Evolutionary conservation across 2,113 vertebrate species (phyloP), one percentile per base, ranked within the genome.

Genomic region (Columba janthina): DNA sequence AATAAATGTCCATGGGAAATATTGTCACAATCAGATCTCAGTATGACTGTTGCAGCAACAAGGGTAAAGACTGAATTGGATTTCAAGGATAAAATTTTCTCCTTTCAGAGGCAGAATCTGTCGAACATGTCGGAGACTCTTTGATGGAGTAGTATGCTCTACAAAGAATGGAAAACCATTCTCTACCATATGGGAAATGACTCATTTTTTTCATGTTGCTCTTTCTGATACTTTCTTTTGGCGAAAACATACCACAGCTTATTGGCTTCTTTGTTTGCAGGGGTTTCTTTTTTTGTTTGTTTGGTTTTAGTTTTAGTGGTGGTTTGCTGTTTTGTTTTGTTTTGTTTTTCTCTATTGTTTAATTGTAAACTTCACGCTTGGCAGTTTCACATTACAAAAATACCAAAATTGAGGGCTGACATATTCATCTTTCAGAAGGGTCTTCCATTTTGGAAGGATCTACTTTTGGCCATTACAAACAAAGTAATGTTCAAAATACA

Each of bases 161-260:
- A 18, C 12, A 40, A 60, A 65, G 36, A 72, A 82, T 17, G 16
- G 42, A 89, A 89, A 79, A 4, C 0, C 13, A 22, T 82, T 69
- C 28, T 84, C 15, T 75, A n/a, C 20, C 14, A 3, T 34, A 29
- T 64, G 10, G 85, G 48, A 54, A 87, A 58, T 32, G 8, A 57
- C 34, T 89, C 28, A 44, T 1, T 5, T 34, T 85, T 65, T 75
- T 79, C 32, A 21, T n/a, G 2, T 66, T 90, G 20, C 31, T 67
- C 15, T 70, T 71, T 83, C n/a, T 77, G 14, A 36, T 66, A 34
- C 21, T 92, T 90, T 53, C n/a, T 51, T 84, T 88, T 81, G 42
- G 62, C 77, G 64, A 86, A 90, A 92, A 60, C 4, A 28, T 79
- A 18, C 8, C 34, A 26, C 26, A 77, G 8, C 5, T 70, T 65